These are phyloP conservation scores for Temnopleurus reevesii DNA, from an alignment of 53 echinoderm and acorn worm genomes.

Conservation along the genomic window DNA sequence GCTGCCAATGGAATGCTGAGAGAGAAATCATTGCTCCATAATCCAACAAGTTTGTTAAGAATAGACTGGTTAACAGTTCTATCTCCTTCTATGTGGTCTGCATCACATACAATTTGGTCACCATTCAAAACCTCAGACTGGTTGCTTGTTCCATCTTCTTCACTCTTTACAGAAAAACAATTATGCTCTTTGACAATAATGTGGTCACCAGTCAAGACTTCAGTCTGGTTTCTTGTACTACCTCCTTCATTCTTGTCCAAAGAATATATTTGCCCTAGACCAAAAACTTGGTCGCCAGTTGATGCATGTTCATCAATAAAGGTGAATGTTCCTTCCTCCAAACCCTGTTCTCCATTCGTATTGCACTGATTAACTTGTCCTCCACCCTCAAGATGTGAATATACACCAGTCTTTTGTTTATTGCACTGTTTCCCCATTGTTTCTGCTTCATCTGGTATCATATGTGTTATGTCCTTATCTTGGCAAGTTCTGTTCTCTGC, in stretches of 20 bases:
- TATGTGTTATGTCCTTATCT: neutral
- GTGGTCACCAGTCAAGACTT: too few species aligned
- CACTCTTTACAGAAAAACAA: too few species aligned
- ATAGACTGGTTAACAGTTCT: slow-evolving; percentile 2
- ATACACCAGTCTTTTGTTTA: slow-evolving; percentile 3
- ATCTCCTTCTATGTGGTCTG: slow-evolving; percentile 3
- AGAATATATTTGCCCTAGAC: neutral
- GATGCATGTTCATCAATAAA: neutral
- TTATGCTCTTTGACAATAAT: too few species aligned
- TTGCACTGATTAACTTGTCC: slow-evolving; percentile 26
- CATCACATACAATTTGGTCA: neutral
- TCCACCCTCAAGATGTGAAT: neutral
- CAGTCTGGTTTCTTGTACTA: neutral
- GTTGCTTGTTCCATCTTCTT: too few species aligned
- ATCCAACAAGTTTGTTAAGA: neutral
- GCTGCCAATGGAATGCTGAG: slow-evolving; percentile 11
- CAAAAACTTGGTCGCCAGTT: neutral
- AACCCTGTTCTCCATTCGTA: neutral
- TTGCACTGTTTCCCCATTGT: slow-evolving; percentile 10
- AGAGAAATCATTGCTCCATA: slow-evolving; percentile 37
- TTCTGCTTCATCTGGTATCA: neutral
- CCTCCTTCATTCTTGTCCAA: neutral
- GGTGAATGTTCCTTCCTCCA: slow-evolving; percentile 24
- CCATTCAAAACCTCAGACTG: too few species aligned
- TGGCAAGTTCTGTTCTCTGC: neutral